These are phyloP conservation scores for Paratrypauchen microcephalus DNA, from an alignment of 2,797 vertebrate genomes.

Conservation along the genomic window DNA sequence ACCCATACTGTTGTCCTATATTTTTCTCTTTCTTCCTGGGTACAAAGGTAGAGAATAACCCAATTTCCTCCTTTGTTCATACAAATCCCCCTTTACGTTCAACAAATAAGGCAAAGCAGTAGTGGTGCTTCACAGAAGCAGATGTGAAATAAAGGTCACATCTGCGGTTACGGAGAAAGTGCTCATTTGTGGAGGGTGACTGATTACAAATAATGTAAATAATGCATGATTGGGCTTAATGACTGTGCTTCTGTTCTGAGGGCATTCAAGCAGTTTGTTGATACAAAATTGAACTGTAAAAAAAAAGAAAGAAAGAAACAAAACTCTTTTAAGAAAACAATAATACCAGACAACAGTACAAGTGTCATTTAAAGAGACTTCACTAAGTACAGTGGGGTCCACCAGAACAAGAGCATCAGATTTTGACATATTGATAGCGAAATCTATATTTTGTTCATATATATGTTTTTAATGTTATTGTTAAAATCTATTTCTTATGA, in stretches of 20 bases:
- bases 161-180: constrained; percentile 22
- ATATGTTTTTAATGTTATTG: no score
- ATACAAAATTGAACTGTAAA: background rate
- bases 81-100: constrained; percentile 32
- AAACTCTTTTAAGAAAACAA: background rate
- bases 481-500: no score
- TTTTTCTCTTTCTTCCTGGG: constrained; percentile 45
- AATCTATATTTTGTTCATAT: no score
- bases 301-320: background rate
- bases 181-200: constrained; percentile 38
- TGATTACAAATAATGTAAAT: constrained; percentile 51
- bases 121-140: constrained; percentile 34
- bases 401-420: no score
- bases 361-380: no score
- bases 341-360: no score
- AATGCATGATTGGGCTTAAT: constrained; percentile 26
- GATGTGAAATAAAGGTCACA: constrained; percentile 32
- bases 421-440: no score
- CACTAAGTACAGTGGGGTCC: no score
- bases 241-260: constrained; percentile 24
- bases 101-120: constrained; percentile 4
- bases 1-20: constrained; percentile 66
- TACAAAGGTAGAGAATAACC: constrained; percentile 41
- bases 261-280: constrained; percentile 43
- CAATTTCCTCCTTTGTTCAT: constrained; percentile 27